A percentile compares a stretch with the other conserved stretches of the same genome.
Conservation (phyloP, 2,888 invertebrate genomes). For the Leucophora obtusa region DNA sequence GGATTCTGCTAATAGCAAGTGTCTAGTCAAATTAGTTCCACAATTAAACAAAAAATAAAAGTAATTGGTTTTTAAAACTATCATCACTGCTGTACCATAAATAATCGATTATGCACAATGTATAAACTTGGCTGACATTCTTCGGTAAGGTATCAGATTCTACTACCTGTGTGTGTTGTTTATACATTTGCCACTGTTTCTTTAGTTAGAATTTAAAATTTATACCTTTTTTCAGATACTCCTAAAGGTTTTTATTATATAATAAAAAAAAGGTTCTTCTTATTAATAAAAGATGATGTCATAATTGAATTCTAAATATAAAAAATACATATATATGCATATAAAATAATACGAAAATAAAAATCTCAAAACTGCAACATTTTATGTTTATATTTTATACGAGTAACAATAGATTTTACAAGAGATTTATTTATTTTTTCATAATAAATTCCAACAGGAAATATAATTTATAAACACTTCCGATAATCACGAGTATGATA, state of each 20-base stretch:
- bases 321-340: neutral
- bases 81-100: neutral
- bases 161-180: constrained; percentile 32
- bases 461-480: constrained; percentile 57
- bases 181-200: constrained; percentile 24
- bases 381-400: neutral
- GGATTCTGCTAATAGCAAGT: no score
- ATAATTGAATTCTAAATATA: constrained; percentile 38
- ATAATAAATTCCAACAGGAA: constrained; percentile 53
- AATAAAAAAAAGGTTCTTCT: neutral
- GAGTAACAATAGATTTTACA: constrained; percentile 9
- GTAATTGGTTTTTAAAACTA: neutral
- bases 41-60: neutral
- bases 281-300: constrained; percentile 55
- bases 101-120: neutral
- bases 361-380: constrained; percentile 9
- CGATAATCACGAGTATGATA: constrained; percentile 30
- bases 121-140: neutral
- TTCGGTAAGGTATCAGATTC: constrained; percentile 17
- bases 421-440: constrained; percentile 13
- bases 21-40: no score
- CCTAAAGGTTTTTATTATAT: constrained; percentile 1
- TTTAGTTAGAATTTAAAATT: neutral
- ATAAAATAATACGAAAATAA: neutral
- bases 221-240: neutral